These are phyloP conservation scores for Stegodyphus mimosarum DNA, from an alignment of 1,140 invertebrate species.

Conservation along the genomic window DNA sequence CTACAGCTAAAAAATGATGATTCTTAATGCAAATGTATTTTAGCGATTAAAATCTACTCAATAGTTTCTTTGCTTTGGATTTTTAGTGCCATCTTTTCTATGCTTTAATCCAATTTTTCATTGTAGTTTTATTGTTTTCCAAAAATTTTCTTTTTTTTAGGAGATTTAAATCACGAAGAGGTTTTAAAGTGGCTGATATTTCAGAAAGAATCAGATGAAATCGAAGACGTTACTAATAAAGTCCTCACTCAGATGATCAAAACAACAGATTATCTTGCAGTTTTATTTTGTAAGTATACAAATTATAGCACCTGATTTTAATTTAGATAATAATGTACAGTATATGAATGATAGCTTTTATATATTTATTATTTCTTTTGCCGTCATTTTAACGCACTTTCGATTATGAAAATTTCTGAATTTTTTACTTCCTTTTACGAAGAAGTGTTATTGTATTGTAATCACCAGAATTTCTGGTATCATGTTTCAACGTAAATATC, in stretches of 20 bases:
- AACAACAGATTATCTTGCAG: slow-evolving; percentile 89
- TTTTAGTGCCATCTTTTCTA: background rate
- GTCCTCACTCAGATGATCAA: slow-evolving; percentile 84
- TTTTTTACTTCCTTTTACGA: too few relatives aligned
- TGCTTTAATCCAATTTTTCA: background rate
- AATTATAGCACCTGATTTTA: background rate
- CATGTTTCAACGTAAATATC: too few relatives aligned
- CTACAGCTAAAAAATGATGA: too few relatives aligned
- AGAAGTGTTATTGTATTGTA: too few relatives aligned
- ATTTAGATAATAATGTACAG: too few relatives aligned
- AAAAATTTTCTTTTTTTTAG: slow-evolving; percentile 70
- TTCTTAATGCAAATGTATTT: too few relatives aligned
- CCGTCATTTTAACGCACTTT: too few relatives aligned
- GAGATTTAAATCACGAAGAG: slow-evolving; percentile 89
- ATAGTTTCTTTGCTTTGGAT: too few relatives aligned
- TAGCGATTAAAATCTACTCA: background rate
- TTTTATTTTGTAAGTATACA: slow-evolving; percentile 85
- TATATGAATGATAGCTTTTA: too few relatives aligned
- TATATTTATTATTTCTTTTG: too few relatives aligned
- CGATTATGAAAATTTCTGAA: too few relatives aligned
- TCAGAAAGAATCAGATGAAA: slow-evolving; percentile 87
- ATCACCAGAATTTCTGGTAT: too few relatives aligned
- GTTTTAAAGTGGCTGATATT: slow-evolving; percentile 93
- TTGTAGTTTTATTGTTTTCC: background rate
- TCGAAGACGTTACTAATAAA: slow-evolving; percentile 87